Conservation (phyloP, 1,140 invertebrate genomes). For the Linepithema humile region DNA sequence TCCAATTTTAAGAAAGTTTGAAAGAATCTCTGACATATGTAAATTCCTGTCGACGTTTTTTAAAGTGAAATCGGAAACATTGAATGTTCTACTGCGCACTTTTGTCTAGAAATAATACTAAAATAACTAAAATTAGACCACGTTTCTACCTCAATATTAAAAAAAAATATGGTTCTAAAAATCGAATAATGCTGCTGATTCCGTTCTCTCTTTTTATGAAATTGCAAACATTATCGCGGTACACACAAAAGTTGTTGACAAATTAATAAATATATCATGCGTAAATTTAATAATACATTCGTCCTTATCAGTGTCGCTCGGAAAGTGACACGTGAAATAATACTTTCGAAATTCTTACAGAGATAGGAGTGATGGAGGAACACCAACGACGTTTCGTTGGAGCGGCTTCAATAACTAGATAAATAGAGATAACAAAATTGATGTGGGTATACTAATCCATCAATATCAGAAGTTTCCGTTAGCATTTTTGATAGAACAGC, state of each 20-base stretch:
- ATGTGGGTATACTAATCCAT: neutral
- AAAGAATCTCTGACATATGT: neutral
- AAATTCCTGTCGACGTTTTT: neutral
- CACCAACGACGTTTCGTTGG: neutral
- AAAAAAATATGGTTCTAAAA: neutral
- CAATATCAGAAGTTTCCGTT: neutral
- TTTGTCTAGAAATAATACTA: neutral
- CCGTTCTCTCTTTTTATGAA: neutral
- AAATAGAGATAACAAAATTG: neutral
- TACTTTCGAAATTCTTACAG: conserved; percentile 5
- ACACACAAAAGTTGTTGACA: neutral
- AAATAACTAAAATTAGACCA: neutral
- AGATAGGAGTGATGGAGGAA: neutral
- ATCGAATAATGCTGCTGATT: neutral
- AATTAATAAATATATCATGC: neutral
- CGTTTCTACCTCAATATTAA: neutral
- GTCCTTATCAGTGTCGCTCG: neutral
- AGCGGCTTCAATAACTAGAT: neutral
- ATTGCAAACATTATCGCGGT: neutral
- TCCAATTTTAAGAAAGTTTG: neutral
- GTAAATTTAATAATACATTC: neutral
- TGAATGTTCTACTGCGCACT: neutral
- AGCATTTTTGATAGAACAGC: neutral
- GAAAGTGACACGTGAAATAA: neutral
- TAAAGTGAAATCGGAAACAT: neutral